These are phyloP conservation scores for Takifugu rubripes DNA, from an alignment of 2,797 vertebrate species.

Conservation along the genomic window DNA sequence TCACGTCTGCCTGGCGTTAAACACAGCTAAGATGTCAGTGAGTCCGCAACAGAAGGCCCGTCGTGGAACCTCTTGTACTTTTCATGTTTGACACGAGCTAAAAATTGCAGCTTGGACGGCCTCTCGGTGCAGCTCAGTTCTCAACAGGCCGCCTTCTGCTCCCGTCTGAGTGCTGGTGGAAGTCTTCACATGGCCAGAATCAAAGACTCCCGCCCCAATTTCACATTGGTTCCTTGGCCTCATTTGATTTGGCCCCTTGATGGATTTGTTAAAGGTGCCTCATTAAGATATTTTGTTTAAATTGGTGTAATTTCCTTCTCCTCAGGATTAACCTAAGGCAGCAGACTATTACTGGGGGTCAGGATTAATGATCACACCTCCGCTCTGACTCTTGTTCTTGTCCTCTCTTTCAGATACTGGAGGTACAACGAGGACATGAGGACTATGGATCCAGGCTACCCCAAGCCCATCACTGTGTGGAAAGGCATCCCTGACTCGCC, in stretches of 20 bases:
- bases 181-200: too few relatives aligned
- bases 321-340: neutral
- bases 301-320: neutral
- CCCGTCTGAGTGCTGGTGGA: too few relatives aligned
- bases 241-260: neutral
- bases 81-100: too few relatives aligned
- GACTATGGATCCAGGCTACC: constrained; percentile 96
- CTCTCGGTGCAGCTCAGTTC: too few relatives aligned
- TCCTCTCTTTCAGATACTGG: constrained; percentile 84
- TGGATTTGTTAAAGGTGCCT: neutral
- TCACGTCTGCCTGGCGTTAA: too few relatives aligned
- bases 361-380: neutral
- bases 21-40: too few relatives aligned
- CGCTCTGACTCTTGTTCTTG: neutral
- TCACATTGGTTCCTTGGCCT: neutral
- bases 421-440: constrained; percentile 96
- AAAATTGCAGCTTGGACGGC: too few relatives aligned
- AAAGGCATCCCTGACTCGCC: constrained; percentile 97
- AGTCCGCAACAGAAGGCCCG: too few relatives aligned
- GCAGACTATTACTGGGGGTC: neutral
- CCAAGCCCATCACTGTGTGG: constrained; percentile 95
- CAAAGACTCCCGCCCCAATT: too few relatives aligned
- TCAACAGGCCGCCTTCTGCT: too few relatives aligned
- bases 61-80: too few relatives aligned
- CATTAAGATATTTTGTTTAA: neutral